Evolutionary conservation across 2,113 vertebrate species (phyloP).

Genomic region (Trichomycterus rosablanca): DNA sequence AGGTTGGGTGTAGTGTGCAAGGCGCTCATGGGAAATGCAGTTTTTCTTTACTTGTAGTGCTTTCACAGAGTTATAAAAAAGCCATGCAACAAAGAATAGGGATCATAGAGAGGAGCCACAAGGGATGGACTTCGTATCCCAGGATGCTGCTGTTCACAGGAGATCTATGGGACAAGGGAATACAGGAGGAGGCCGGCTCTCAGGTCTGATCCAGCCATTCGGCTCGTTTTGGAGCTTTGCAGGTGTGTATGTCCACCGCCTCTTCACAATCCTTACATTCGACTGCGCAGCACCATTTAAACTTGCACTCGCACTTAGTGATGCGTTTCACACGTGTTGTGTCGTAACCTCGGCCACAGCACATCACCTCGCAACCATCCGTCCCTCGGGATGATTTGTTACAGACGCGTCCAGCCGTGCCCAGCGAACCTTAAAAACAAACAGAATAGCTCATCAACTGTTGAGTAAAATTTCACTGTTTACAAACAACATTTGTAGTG

Average conservation of each 20-base stretch:
- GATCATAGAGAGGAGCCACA: conserved; percentile 45
- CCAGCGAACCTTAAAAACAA: conserved; percentile 79
- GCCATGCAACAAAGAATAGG: conserved; percentile 77
- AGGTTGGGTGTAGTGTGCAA: conserved; percentile 53
- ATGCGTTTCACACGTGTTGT: conserved; percentile 87
- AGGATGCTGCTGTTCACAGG: conserved; percentile 66
- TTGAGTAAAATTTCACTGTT: not conserved
- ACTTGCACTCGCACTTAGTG: conserved; percentile 98
- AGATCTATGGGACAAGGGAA: conserved; percentile 54
- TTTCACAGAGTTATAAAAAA: conserved; percentile 79
- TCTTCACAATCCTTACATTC: conserved; percentile 93
- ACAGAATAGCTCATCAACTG: conserved; percentile 70
- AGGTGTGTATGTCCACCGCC: conserved; percentile 89
- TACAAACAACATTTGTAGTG: not conserved
- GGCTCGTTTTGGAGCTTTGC: conserved; percentile 89
- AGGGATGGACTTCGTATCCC: conserved; percentile 72
- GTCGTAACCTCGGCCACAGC: conserved; percentile 94
- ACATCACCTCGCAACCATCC: conserved; percentile 97
- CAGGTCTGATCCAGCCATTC: conserved; percentile 90
- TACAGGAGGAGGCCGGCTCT: conserved; percentile 55
- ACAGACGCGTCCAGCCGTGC: conserved; percentile 89
- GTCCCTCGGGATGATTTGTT: conserved; percentile 85
- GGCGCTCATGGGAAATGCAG: conserved; percentile 65
- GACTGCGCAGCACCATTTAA: conserved; percentile 97
- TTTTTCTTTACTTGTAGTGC: conserved; percentile 74